These are phyloP conservation scores for Malthinus seriepunctatus DNA, from an alignment of 2,888 invertebrate species.

Conservation along the genomic window DNA sequence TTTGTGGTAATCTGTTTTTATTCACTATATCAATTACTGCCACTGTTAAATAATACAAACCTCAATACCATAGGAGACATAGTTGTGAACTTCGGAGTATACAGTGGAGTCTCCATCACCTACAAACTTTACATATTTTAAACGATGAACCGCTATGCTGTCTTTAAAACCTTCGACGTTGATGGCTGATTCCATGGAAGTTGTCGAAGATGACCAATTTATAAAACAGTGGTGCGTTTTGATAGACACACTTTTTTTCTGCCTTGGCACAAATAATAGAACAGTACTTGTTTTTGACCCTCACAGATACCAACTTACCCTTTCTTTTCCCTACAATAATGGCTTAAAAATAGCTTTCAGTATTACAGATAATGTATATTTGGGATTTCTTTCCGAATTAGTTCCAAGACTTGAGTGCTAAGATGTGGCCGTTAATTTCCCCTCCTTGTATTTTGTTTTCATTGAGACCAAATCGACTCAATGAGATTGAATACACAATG, in stretches of 20 bases:
- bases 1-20: too few relatives aligned
- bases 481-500: too few relatives aligned
- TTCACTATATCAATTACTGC: background rate
- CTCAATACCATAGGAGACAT: slow-evolving; percentile 7
- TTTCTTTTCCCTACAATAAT: slow-evolving; percentile 32
- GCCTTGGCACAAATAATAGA: slow-evolving; percentile 37
- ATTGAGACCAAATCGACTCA: too few relatives aligned
- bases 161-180: slow-evolving; percentile 2
- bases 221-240: slow-evolving; percentile 5
- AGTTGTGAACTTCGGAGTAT: background rate
- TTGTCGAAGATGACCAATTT: background rate
- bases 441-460: too few relatives aligned
- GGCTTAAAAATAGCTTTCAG: slow-evolving; percentile 10
- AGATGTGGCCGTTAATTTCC: too few relatives aligned
- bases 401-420: too few relatives aligned
- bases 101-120: slow-evolving; percentile 5
- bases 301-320: slow-evolving; percentile 38
- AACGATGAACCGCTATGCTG: background rate
- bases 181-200: background rate
- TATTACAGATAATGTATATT: background rate
- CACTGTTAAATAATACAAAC: background rate
- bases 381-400: background rate
- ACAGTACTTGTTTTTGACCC: slow-evolving; percentile 43
- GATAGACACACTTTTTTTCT: slow-evolving; percentile 25
- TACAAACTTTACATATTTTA: background rate